phyloP scores from a whole-genome alignment of 1,140 invertebrate genomes.

The Drosophila sp. region DNA sequence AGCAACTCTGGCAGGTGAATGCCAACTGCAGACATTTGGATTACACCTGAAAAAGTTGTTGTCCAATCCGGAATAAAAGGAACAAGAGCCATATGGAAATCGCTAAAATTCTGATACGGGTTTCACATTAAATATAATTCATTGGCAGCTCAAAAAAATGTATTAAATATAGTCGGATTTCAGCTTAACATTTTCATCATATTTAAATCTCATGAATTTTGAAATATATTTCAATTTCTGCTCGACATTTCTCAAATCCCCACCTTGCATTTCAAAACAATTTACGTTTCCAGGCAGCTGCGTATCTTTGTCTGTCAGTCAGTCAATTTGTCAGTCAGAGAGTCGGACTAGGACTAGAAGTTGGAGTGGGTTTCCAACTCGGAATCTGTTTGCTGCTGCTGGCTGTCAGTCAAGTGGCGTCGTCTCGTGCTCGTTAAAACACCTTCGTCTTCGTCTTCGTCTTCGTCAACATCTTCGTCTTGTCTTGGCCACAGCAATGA shows the following conservation, averaged over 20 bases:
- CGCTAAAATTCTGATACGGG: neutral
- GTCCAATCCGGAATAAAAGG: slow-evolving; percentile 6
- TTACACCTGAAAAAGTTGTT: slow-evolving; percentile 7
- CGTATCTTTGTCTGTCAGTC: slow-evolving; percentile 18
- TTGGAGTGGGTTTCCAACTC: neutral
- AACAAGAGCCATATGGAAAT: slow-evolving; percentile 13
- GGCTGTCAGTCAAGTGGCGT: slow-evolving; percentile 79
- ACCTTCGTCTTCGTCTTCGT: slow-evolving; percentile 25
- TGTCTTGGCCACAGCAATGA: slow-evolving; percentile 14
- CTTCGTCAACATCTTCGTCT: slow-evolving; percentile 13
- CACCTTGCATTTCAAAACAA: slow-evolving; percentile 76
- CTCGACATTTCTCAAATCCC: slow-evolving; percentile 73
- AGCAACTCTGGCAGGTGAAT: slow-evolving; percentile 6
- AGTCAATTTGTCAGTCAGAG: neutral
- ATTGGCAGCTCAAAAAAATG: slow-evolving; percentile 11
- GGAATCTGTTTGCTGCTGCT: slow-evolving; percentile 47
- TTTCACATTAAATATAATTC: slow-evolving; percentile 13
- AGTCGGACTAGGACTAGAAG: too few relatives aligned
- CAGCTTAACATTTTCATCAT: slow-evolving; percentile 2
- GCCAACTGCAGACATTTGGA: slow-evolving; percentile 26
- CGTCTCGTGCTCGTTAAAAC: slow-evolving; percentile 76
- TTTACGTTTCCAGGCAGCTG: slow-evolving; percentile 60
- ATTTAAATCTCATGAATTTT: neutral
- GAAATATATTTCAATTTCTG: slow-evolving; percentile 54
- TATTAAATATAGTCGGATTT: neutral